Evolutionary conservation across 2,888 invertebrate species (phyloP).

Genomic region (Myopa tessellatipennis): DNA sequence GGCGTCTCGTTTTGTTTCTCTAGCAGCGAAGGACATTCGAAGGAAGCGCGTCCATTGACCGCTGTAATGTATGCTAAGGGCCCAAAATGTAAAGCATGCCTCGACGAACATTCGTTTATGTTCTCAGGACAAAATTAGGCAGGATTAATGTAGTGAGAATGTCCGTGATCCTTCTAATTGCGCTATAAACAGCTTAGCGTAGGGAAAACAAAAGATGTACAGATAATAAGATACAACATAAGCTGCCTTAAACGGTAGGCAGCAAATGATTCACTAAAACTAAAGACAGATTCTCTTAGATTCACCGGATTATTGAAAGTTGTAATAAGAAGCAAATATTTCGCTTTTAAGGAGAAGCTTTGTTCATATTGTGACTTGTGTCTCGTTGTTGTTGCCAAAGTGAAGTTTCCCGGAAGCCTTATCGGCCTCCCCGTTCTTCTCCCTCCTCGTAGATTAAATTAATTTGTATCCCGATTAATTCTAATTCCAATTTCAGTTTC

Average conservation of each 20-base stretch:
- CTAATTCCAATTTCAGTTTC: too few species aligned
- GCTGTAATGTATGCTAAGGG: not conserved
- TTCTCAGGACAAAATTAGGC: slow-evolving; percentile 16
- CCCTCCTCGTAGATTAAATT: too few species aligned
- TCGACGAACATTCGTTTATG: slow-evolving; percentile 10
- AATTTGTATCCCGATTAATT: too few species aligned
- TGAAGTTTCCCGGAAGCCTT: not conserved
- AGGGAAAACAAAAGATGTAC: not conserved
- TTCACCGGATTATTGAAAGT: too few species aligned
- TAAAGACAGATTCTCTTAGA: too few species aligned
- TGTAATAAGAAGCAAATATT: too few species aligned
- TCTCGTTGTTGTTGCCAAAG: not conserved
- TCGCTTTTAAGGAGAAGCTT: too few species aligned
- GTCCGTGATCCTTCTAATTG: not conserved
- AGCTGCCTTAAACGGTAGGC: not conserved
- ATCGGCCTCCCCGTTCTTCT: too few species aligned
- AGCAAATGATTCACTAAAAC: not conserved
- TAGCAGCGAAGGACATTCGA: slow-evolving; percentile 6
- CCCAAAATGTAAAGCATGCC: too few species aligned
- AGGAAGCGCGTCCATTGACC: slow-evolving; percentile 4
- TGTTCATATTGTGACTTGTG: too few species aligned
- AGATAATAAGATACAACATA: not conserved
- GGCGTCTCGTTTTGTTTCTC: not conserved
- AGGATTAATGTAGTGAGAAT: slow-evolving; percentile 13
- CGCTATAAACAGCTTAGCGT: not conserved